A percentile compares a stretch with the other conserved stretches of the same genome.
These are phyloP conservation scores for Iselma pallidipennis DNA, from an alignment of 2,888 invertebrate species.

Conservation along the genomic window DNA sequence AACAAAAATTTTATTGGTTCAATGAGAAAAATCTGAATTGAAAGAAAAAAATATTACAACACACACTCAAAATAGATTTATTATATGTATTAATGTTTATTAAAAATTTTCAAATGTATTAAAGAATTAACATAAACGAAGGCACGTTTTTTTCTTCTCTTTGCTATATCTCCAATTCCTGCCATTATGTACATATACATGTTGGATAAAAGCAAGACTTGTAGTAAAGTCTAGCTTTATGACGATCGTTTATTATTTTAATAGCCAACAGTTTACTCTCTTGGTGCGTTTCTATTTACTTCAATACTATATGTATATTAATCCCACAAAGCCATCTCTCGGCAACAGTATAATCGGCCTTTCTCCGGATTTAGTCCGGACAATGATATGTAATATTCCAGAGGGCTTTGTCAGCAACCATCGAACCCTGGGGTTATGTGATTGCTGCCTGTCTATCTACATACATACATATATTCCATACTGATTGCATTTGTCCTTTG, in stretches of 20 bases:
- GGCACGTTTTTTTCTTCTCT: no score
- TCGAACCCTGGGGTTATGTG: slow-evolving; percentile 3
- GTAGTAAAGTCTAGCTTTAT: slow-evolving; percentile 53
- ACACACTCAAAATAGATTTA: no score
- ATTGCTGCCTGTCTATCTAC: slow-evolving; percentile 18
- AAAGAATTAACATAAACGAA: no score
- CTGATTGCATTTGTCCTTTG: slow-evolving; percentile 21
- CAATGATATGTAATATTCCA: slow-evolving; percentile 27
- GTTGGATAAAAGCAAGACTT: no score
- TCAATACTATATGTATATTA: slow-evolving; percentile 38
- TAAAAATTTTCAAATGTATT: no score
- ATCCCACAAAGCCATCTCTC: slow-evolving; percentile 33
- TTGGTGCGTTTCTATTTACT: slow-evolving; percentile 44
- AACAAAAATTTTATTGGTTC: background rate
- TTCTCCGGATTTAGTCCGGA: slow-evolving; percentile 28
- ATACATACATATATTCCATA: slow-evolving; percentile 7
- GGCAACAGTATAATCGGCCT: slow-evolving; percentile 22
- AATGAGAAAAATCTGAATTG: background rate
- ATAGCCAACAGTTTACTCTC: slow-evolving; percentile 50
- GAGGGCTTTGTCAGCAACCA: slow-evolving; percentile 23
- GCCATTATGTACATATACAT: no score
- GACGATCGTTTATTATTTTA: slow-evolving; percentile 53
- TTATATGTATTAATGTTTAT: no score
- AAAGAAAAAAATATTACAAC: no score
- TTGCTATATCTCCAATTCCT: no score